Evolutionary conservation across 2,888 invertebrate genomes (phyloP).

Genomic region (Hyppa rectilinea): DNA sequence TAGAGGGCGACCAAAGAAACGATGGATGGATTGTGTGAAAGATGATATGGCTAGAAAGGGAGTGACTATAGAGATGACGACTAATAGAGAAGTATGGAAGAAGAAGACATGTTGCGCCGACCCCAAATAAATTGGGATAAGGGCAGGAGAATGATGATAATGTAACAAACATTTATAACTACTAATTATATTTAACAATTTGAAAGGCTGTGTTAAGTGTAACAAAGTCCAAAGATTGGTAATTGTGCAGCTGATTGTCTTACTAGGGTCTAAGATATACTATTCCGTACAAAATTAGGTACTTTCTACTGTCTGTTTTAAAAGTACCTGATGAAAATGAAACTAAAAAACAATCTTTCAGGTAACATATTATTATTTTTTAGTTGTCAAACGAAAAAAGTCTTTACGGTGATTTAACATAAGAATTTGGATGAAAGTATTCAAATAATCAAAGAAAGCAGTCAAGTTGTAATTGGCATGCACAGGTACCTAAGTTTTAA

Average conservation of each 20-base stretch:
- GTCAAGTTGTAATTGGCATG: background rate
- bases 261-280: background rate
- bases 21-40: too few relatives aligned
- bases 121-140: too few relatives aligned
- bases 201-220: background rate
- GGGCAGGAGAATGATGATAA: too few relatives aligned
- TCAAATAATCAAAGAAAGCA: background rate
- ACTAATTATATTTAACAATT: too few relatives aligned
- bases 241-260: background rate
- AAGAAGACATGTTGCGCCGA: too few relatives aligned
- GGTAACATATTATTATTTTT: too few relatives aligned
- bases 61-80: too few relatives aligned
- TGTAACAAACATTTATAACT: too few relatives aligned
- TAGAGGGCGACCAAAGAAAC: too few relatives aligned
- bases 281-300: background rate
- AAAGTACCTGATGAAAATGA: background rate
- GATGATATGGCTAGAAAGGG: too few relatives aligned
- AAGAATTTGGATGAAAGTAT: background rate
- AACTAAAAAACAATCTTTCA: background rate
- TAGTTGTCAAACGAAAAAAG: background rate
- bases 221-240: background rate
- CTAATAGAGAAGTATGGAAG: too few relatives aligned
- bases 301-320: background rate
- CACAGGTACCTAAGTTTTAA: background rate
- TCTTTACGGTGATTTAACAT: background rate